These are phyloP conservation scores for Aix galericulata DNA, from an alignment of 2,113 vertebrate species.

Conservation along the genomic window DNA sequence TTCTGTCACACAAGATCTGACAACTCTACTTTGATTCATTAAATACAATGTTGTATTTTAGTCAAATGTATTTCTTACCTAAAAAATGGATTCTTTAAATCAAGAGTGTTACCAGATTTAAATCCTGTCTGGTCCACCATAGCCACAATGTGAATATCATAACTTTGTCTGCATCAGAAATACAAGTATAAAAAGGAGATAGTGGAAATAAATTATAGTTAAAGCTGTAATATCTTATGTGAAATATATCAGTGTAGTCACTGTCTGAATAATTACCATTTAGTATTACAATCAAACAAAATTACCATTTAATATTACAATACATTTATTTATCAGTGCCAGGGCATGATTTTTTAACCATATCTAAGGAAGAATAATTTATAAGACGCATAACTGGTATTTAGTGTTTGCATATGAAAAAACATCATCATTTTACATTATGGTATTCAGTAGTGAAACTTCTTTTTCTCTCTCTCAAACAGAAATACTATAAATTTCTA, in stretches of 20 bases:
- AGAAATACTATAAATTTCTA: background rate
- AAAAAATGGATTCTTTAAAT: conserved; percentile 85
- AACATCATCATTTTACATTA: background rate
- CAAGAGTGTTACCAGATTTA: conserved; percentile 80
- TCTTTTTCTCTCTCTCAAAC: background rate
- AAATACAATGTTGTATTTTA: background rate
- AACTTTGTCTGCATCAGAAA: conserved; percentile 77
- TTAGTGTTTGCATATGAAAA: background rate
- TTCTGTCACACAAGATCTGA: background rate
- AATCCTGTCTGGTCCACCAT: conserved; percentile 83
- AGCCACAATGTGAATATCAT: conserved; percentile 81
- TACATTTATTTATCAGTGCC: background rate
- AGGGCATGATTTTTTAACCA: background rate
- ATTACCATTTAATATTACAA: background rate
- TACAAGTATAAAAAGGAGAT: background rate
- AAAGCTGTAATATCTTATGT: background rate
- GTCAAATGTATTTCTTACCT: conserved; percentile 67
- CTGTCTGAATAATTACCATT: background rate
- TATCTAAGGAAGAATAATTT: background rate
- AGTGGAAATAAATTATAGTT: background rate
- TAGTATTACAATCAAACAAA: background rate
- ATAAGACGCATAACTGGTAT: background rate
- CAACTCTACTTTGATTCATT: background rate
- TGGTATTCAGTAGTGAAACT: background rate
- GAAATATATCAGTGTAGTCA: background rate